Evolutionary conservation across 2,113 vertebrate genomes (phyloP).

Genomic region (Nymphicus hollandicus): DNA sequence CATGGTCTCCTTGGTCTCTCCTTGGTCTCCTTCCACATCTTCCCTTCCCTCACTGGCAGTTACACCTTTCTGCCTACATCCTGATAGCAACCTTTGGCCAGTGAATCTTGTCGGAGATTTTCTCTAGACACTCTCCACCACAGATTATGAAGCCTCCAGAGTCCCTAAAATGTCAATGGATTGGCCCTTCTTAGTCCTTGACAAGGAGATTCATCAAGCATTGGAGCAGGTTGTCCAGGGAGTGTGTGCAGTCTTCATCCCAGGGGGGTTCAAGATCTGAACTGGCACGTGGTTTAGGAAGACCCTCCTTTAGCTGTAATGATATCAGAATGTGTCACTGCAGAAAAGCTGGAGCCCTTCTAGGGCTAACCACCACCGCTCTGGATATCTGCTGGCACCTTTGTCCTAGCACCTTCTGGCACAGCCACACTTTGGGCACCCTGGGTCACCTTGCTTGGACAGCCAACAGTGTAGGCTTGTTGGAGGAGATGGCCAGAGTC

Average conservation of each 20-base stretch:
- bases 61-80: neutral
- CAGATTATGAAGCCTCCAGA: neutral
- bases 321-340: neutral
- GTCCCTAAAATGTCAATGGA: neutral
- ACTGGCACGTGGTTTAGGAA: neutral
- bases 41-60: neutral
- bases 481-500: too few relatives aligned
- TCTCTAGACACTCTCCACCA: neutral
- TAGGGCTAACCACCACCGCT: neutral
- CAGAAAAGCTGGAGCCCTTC: neutral
- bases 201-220: neutral
- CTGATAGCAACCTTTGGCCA: neutral
- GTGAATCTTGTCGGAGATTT: neutral
- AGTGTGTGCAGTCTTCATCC: neutral
- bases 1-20: neutral
- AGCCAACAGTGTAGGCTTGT: neutral
- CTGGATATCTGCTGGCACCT: neutral
- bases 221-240: neutral
- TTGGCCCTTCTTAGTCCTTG: neutral
- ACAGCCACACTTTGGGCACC: neutral
- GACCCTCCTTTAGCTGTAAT: neutral
- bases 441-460: fast-evolving
- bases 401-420: neutral
- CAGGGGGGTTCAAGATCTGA: neutral
- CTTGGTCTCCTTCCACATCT: neutral